Conservation (phyloP, 1,140 invertebrate species). For the Conus ventricosus region DNA sequence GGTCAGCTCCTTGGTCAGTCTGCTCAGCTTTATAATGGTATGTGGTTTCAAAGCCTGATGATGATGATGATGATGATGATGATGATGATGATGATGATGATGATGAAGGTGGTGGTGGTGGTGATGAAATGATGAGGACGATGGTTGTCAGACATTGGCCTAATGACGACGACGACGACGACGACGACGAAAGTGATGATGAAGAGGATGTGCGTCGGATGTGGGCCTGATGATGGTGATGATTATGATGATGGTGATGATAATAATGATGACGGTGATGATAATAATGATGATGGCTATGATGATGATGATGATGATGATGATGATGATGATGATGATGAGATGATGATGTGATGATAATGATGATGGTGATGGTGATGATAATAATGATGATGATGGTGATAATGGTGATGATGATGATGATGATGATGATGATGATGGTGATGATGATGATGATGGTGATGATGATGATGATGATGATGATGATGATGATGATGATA, state of each 20-base stretch:
- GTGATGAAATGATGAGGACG: neutral
- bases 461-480: neutral
- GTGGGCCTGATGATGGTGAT: neutral
- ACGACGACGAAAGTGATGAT: neutral
- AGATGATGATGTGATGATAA: too few relatives aligned
- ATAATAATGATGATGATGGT: conserved; percentile 6
- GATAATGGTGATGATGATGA: conserved; percentile 26
- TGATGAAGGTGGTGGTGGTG: neutral
- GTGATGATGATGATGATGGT: neutral
- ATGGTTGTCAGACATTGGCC: neutral
- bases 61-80: conserved; percentile 27
- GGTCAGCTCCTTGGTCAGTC: neutral
- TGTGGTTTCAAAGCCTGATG: neutral
- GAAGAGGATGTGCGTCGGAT: neutral
- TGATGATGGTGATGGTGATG: neutral
- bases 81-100: conserved; percentile 27
- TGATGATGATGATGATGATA: neutral
- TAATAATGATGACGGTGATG: conserved; percentile 2
- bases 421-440: conserved; percentile 23
- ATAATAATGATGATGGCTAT: conserved; percentile 19
- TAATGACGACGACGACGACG: too few relatives aligned
- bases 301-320: conserved; percentile 25
- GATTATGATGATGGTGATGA: neutral
- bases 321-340: conserved; percentile 31
- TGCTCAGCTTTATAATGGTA: neutral